These are phyloP conservation scores for Eumaeus atala DNA, from an alignment of 1,140 invertebrate genomes.

Conservation along the genomic window DNA sequence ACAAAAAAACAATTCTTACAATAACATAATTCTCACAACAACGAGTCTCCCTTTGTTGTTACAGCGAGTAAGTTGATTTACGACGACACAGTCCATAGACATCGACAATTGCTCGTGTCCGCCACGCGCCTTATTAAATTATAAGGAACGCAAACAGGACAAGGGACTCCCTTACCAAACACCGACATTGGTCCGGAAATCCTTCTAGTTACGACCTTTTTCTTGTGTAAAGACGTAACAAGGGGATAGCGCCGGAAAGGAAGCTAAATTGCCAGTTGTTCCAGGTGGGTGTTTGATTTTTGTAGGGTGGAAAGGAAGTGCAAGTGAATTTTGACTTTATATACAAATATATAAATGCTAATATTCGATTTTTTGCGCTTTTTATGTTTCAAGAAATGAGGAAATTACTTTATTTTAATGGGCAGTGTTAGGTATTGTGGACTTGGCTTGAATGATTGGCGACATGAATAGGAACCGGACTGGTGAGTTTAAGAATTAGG, in stretches of 20 bases:
- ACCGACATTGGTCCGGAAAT: too few species aligned
- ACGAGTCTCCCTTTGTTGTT: conserved; percentile 5
- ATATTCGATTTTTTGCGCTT: too few species aligned
- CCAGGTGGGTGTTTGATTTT: conserved; percentile 11
- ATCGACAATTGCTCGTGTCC: conserved; percentile 40
- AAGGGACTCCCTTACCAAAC: background rate
- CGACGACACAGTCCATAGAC: conserved; percentile 40
- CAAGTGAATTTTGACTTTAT: background rate
- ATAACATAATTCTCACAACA: conserved; percentile 10
- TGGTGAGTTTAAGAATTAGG: too few species aligned
- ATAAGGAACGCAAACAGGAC: conserved; percentile 52
- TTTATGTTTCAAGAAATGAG: too few species aligned
- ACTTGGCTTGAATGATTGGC: too few species aligned
- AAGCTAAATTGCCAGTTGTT: background rate
- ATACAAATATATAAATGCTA: background rate
- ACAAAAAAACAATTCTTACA: background rate
- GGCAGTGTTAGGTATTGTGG: too few species aligned
- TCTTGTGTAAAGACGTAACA: conserved; percentile 9
- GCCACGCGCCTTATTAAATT: conserved; percentile 62
- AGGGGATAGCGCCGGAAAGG: conserved; percentile 17
- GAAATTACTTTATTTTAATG: too few species aligned
- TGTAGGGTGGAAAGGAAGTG: too few species aligned
- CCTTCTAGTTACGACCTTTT: conserved; percentile 5
- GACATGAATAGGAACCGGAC: too few species aligned
- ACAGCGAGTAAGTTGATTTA: conserved; percentile 33